These are phyloP conservation scores for Caenorhabditis tropicalis DNA, from an alignment of 1,140 invertebrate genomes.

Conservation along the genomic window DNA sequence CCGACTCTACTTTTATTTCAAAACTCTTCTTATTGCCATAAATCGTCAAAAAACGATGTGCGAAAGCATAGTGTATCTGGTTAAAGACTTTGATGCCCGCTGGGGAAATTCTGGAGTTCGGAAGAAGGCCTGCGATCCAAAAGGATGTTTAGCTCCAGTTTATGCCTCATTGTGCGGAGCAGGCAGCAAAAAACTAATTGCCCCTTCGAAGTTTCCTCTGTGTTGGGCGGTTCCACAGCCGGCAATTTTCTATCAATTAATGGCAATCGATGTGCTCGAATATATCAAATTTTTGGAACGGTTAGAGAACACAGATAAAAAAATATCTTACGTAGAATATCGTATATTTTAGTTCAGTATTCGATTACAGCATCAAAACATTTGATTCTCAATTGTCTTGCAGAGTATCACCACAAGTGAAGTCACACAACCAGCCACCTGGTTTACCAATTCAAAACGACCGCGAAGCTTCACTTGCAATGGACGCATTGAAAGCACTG, in stretches of 20 bases:
- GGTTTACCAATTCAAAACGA: background rate
- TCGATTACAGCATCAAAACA: no score
- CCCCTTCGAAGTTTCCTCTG: background rate
- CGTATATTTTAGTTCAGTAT: no score
- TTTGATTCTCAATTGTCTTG: background rate
- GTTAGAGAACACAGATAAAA: background rate
- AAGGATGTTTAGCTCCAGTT: constrained; percentile 17
- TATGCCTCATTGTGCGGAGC: background rate
- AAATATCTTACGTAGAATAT: no score
- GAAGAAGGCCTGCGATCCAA: constrained; percentile 3
- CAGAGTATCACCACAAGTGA: constrained; percentile 24
- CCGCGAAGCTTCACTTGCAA: background rate
- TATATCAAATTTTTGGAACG: constrained; percentile 33
- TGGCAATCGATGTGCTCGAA: constrained; percentile 18
- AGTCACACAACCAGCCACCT: background rate
- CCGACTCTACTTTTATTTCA: constrained; percentile 11
- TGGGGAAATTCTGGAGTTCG: constrained; percentile 23
- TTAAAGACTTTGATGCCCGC: constrained; percentile 7
- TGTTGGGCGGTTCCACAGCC: background rate
- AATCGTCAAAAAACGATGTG: background rate
- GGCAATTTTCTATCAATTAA: background rate
- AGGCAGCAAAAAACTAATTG: background rate
- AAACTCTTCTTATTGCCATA: background rate
- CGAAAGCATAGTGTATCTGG: constrained; percentile 18
- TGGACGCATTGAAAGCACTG: background rate